Evolutionary conservation across 2,888 invertebrate genomes (phyloP), one percentile per base, ranked within the genome.

Genomic region (Eupithecia insigniata): DNA sequence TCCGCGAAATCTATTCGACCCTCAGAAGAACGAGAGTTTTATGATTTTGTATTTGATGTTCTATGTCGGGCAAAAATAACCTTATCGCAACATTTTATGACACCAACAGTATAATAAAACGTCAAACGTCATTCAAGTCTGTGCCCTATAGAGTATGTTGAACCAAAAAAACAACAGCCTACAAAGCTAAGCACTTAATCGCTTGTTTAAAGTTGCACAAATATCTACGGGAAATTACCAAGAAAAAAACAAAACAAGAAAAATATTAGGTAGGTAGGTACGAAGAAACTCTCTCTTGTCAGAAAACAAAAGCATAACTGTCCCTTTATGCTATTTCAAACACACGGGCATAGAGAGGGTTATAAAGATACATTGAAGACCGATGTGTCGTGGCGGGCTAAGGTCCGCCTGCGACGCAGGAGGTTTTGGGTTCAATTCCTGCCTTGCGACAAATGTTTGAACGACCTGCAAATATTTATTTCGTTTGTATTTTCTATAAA

Each of bases 111-210:
- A 30, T 32, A 30, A 62, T 39, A 64, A 73, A 65, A 69, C 65
- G 43, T 73, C 70, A 74, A 71, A 74, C 73, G 75, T 79, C 74
- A 80, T 82, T 80, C 74, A 76, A 65, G 79, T 81, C 74, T 73
- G 73, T 81, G 82, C 81, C 69, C 74, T 67, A 70, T 74, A 75
- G 74, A 70, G 39, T 51, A 69, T 51, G 70, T 66, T 73, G 68
- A 46, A 71, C 55, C 43, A 66, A 66, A 66, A 65, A 66, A 66
- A 69, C 68, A 58, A 39, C 26, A 43, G 18, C 32, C 32, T 36
- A 66, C 43, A 22, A 65, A 61, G 18, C 12, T n/a, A 18, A 46
- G 32, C 18, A 46, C 36, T 26, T 64, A 36, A 64, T 36, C 16
- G 1, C 26, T 62, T 34, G 34, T 64, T 26, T 64, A 64, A 64